These are phyloP conservation scores for Microctenopoma lineatum DNA, from an alignment of 2,797 vertebrate genomes.

Conservation along the genomic window DNA sequence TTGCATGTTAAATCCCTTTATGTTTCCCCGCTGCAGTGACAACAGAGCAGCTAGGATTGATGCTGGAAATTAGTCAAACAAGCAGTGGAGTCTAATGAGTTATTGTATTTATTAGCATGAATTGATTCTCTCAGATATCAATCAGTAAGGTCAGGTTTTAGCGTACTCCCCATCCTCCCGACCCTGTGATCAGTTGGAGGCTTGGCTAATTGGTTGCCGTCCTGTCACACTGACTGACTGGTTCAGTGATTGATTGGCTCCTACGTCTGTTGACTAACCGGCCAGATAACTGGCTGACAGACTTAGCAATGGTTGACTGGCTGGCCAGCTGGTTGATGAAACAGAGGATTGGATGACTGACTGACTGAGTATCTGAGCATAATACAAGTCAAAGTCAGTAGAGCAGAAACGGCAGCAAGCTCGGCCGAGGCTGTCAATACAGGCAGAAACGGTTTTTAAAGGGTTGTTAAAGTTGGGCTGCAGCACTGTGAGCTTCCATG, in stretches of 20 bases:
- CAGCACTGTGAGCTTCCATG: conserved; percentile 18
- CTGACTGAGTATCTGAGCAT: conserved; percentile 47
- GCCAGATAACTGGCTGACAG: conserved; percentile 74
- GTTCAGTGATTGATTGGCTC: conserved; percentile 59
- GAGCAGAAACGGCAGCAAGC: conserved; percentile 51
- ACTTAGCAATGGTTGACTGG: conserved; percentile 66
- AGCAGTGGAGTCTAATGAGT: conserved; percentile 13
- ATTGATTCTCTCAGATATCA: conserved; percentile 12
- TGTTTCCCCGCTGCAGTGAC: conserved; percentile 4
- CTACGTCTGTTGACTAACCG: conserved; percentile 70
- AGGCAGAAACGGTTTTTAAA: conserved; percentile 17
- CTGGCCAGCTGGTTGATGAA: conserved; percentile 62
- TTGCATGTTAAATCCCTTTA: conserved; percentile 34
- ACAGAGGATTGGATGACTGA: conserved; percentile 52
- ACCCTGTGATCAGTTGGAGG: conserved; percentile 32
- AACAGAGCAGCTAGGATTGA: not conserved
- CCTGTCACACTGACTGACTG: conserved; percentile 45
- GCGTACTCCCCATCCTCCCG: not conserved
- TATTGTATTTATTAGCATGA: conserved; percentile 19
- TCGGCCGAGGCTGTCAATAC: conserved; percentile 49
- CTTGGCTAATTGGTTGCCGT: conserved; percentile 58
- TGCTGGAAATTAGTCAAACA: conserved; percentile 5
- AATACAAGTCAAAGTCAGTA: conserved; percentile 52
- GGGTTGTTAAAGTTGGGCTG: conserved; percentile 37
- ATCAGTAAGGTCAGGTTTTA: conserved; percentile 26